Base-by-base conservation (phyloP, 2,113 vertebrate genomes). In the Ceyx melanurus region DNA sequence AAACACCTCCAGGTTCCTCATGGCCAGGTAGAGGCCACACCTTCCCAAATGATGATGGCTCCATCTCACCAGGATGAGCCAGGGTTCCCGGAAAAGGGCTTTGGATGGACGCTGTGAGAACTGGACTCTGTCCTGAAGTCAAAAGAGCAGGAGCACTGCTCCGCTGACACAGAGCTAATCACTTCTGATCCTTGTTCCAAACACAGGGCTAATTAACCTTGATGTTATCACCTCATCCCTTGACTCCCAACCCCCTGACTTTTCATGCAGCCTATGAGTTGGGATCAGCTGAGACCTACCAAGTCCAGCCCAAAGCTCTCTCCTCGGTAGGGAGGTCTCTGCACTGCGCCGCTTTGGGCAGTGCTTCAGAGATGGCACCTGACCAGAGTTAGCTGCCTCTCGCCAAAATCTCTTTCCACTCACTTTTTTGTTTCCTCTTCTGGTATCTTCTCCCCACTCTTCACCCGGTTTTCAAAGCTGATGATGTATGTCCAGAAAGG, bases 381-480 rank as follows among this genome's bases (percentile, higher is more conserved):
- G 31, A 66, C 42, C 88, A 80, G 14, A 33, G 58, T 26, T 66
- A 92, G 28, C n/a, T 6, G 0, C 13, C 40, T 68, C 71, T 85
- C 95, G 42, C 25, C 40, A 26, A 26, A 19, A n/a, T 28, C 84
- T 77, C 86, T 37, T 25, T 48, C 46, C 71, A 97, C 98, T 98
- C 97, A 99, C 99, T 2, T 0, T 25, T 42, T 28, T 17, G 96
- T 88, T 37, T 99, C 98, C 1, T 74, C 57, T 16, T 88, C 82
- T 14, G 93, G 92, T 53, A 99, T 91, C 9, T 56, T 2, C 10
- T 97, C 92, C 48, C 42, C 74, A 0, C 13, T 79, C 82, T 9
- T 89, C 89, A 99, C 91, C 45, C 94, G 96, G 37, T 46, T 0
- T 3, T 99, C 99, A 81, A 98, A 98, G 0, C 2, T 15, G 61